Evolutionary conservation across 2,113 vertebrate species (phyloP).

Genomic region (Noctilio leporinus): DNA sequence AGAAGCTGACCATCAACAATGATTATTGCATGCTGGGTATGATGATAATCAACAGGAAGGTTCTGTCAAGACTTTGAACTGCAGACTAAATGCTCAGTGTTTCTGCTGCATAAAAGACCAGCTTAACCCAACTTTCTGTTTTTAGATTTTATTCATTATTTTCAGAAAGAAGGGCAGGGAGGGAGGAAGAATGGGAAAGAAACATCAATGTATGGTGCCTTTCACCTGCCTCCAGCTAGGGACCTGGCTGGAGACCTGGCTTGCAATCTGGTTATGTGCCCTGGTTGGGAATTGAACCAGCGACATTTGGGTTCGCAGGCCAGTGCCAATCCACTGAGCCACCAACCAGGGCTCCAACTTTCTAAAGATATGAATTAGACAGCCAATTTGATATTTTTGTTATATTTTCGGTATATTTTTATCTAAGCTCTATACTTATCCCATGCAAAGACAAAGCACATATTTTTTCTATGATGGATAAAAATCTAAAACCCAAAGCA

Average conservation of each 20-base stretch:
- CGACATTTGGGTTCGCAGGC: too few relatives aligned
- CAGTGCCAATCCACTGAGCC: too few relatives aligned
- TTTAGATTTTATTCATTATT: too few relatives aligned
- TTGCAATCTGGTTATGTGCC: too few relatives aligned
- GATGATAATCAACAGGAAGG: conserved; percentile 43
- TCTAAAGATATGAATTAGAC: neutral
- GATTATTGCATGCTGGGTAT: neutral
- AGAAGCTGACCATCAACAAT: conserved; percentile 30
- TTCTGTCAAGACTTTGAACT: neutral
- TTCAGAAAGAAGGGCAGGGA: too few relatives aligned
- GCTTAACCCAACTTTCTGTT: conserved; percentile 28
- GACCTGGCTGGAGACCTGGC: too few relatives aligned
- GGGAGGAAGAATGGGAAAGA: too few relatives aligned
- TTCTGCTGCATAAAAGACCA: conserved; percentile 38
- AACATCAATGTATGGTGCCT: too few relatives aligned
- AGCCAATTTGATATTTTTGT: neutral
- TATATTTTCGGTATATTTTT: conserved; percentile 23
- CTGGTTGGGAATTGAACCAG: too few relatives aligned
- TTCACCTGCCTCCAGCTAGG: too few relatives aligned
- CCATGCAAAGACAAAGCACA: neutral
- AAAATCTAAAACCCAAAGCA: conserved; percentile 25
- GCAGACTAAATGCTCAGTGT: neutral
- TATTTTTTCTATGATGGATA: conserved; percentile 18
- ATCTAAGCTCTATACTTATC: neutral
- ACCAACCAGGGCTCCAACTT: too few relatives aligned